A percentile compares a stretch with the other conserved stretches of the same genome.
Conservation (phyloP, 2,797 vertebrate genomes). For the Falco rusticolus region DNA sequence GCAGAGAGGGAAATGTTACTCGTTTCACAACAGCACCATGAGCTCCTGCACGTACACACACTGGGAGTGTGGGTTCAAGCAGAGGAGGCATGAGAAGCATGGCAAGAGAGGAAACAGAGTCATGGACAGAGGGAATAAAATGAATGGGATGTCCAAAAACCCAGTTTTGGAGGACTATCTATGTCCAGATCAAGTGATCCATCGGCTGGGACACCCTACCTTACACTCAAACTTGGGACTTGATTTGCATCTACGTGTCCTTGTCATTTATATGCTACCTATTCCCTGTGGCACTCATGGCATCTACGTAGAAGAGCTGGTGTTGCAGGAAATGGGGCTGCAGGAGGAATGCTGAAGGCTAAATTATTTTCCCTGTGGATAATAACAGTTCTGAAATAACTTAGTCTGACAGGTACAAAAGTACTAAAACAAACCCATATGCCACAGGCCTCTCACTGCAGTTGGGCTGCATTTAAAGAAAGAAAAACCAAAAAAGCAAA, state of each 20-base stretch:
- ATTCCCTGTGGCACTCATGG: neutral
- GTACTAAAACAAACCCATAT: neutral
- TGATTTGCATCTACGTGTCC: neutral
- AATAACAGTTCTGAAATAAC: neutral
- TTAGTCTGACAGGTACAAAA: neutral
- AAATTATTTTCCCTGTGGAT: neutral
- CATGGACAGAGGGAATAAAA: neutral
- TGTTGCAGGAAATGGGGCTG: neutral
- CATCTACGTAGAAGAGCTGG: neutral
- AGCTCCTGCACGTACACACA: neutral
- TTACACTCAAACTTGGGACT: neutral
- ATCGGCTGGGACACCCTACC: neutral
- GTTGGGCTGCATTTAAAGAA: neutral
- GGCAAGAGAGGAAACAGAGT: slow-evolving; percentile 15
- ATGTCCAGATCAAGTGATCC: neutral
- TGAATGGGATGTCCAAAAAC: neutral
- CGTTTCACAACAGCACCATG: neutral
- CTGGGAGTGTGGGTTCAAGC: neutral
- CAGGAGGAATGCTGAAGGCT: neutral
- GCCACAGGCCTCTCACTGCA: neutral
- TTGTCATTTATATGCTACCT: neutral
- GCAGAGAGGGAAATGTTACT: slow-evolving; percentile 42
- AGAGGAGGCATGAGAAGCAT: neutral
- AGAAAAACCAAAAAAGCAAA: no score
- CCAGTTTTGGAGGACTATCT: neutral